phyloP scores from a whole-genome alignment of 2,797 vertebrate genomes.

The Scarus forsteni region DNA sequence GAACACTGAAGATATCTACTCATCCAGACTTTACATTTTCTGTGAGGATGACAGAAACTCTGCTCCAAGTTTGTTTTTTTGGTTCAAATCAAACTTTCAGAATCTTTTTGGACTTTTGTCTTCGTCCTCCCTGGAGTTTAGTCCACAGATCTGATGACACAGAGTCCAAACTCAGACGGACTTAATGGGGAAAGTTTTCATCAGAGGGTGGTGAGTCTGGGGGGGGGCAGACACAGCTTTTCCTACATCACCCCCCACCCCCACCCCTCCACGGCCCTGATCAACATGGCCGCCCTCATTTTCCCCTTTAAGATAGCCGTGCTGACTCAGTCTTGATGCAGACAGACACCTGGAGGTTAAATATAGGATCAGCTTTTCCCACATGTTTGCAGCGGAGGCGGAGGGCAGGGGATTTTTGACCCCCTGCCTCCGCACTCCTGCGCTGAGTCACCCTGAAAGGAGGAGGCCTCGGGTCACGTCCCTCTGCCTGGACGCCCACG shows the following conservation, averaged over 20 bases:
- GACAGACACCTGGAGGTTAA: slow-evolving; percentile 83
- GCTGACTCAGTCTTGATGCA: slow-evolving; percentile 71
- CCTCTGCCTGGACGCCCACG: slow-evolving; percentile 62
- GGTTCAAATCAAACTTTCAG: no score
- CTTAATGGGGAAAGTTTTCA: slow-evolving; percentile 48
- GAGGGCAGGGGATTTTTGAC: slow-evolving; percentile 78
- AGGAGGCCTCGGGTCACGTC: slow-evolving; percentile 49
- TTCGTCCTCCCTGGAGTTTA: slow-evolving; percentile 1
- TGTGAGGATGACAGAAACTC: no score
- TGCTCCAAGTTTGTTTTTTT: no score
- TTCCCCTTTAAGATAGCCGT: slow-evolving; percentile 57
- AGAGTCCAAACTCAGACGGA: slow-evolving; percentile 24
- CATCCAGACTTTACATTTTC: no score
- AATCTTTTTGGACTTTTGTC: no score
- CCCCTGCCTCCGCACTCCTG: slow-evolving; percentile 76
- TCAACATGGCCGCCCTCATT: slow-evolving; percentile 24
- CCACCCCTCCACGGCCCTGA: slow-evolving; percentile 5
- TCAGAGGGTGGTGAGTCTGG: slow-evolving; percentile 33
- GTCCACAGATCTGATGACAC: slow-evolving; percentile 17
- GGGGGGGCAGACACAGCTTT: slow-evolving; percentile 34
- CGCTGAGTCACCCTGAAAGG: slow-evolving; percentile 81
- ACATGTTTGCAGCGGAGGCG: slow-evolving; percentile 63
- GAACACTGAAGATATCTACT: no score
- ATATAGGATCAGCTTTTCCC: slow-evolving; percentile 85
- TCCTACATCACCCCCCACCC: slow-evolving; percentile 38